Base-by-base conservation (phyloP, 2,113 vertebrate genomes). In the Daphoenositta chrysoptera region DNA sequence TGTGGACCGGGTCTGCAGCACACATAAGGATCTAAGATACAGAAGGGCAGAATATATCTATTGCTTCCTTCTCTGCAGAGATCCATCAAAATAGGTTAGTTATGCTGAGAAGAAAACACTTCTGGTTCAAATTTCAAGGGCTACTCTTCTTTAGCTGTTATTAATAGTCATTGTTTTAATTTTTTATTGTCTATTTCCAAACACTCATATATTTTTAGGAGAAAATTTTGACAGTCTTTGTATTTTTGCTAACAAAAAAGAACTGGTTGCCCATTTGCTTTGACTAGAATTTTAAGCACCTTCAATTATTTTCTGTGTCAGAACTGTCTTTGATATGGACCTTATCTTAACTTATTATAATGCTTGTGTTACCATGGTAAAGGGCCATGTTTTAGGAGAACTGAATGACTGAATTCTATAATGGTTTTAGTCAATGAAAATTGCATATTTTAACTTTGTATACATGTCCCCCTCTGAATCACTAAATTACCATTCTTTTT, bases 301-400 rank as follows among this genome's bases (percentile, higher is more conserved):
- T 92, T 79, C 77, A 90, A 72, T 96, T 93, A 88, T 94, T 96
- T 95, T 89, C 86, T 84, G 47, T 77, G 69, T 91, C 87, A 86
- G 91, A 95, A 80, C 58, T 53, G 51, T 79, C 84, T 92, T 96
- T 94, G 80, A 76, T 87, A 76, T 66, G 91, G 87, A 92, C 83
- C 85, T 86, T 92, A 93, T 75, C 83, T 92, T 85, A 84, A 90
- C 76, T 90, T 96, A 93, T 66, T 87, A 77, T 83, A 87, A 82
- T 83, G 80, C 66, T 75, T 89, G 45, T 88, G 87, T 96, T 96
- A 77, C 90, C 88, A 94, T 94, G 82, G 83, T 70, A 86, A 95
- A 96, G 61, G 40, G 37, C 39, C 88, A 83, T 79, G 45, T 77
- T 94, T 69, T 56, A 89, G 71, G 66, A 94, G 83, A 92, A 86